Evolutionary conservation across 2,113 vertebrate species (phyloP), one percentile per base, ranked within the genome.

Genomic region (Peucedramus taeniatus): DNA sequence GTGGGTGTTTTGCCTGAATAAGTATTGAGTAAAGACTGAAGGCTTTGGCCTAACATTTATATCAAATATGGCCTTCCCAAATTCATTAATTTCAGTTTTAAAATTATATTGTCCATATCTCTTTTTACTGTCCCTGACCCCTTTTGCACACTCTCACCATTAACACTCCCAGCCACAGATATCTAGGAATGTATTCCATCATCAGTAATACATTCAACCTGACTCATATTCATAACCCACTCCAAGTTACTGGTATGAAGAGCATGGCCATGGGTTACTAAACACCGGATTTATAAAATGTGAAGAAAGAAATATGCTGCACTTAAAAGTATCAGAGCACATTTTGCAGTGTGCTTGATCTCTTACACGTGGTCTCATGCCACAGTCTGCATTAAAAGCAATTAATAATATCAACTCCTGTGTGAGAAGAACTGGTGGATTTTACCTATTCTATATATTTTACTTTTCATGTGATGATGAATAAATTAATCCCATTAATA

Each of bases 401-500:
- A 97, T 98, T 96, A 97, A 97, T 98, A 97, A 97, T 91, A 93
- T 94, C 78, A 96, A 93, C 86, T 94, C 86, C 95, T 97, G 42
- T 89, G 92, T 69, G 90, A 95, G 90, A 65, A 91, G 87, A 70
- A 74, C 83, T 92, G 85, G 92, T 92, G 80, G 91, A 78, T 95
- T 93, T 95, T 96, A 96, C 96, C 94, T 96, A 45, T 94, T 97
- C 95, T 91, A 97, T 97, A 95, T 93, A 92, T 96, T 94, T 97
- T 97, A 97, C 96, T 90, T 97, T 92, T 63, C 89, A 78, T 51
- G 44, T 45, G 61, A 92, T 96, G 95, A 93, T 95, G 98, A 97
- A 98, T 98, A 98, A 98, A 98, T 98, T 97, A 98, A 98, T 98
- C 11, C 94, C 92, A 97, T 97, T 98, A 98, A 98, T 98, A 97